Percentiles rank a stretch among this genome's conserved stretches.
phyloP scores from a whole-genome alignment of 2,888 invertebrate genomes.

The Andrena chrysosceles region DNA sequence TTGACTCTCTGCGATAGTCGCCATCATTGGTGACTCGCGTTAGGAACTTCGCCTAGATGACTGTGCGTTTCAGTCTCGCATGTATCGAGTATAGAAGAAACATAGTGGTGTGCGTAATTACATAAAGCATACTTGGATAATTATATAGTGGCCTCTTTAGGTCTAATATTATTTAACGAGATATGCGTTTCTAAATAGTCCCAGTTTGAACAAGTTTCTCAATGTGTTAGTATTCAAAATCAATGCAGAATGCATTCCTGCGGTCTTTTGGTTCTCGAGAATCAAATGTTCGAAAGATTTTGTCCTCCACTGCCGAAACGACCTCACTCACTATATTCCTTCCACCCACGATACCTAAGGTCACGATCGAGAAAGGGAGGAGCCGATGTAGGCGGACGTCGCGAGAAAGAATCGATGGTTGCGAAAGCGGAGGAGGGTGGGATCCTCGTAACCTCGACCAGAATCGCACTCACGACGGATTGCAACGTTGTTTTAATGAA shows the following conservation, averaged over 20 bases:
- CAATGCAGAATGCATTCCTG: neutral
- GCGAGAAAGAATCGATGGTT: constrained; percentile 43
- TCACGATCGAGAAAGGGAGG: constrained; percentile 48
- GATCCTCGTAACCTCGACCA: constrained; percentile 43
- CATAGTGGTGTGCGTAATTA: neutral
- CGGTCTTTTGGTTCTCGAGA: neutral
- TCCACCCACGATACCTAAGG: constrained; percentile 29
- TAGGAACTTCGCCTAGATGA: constrained; percentile 20
- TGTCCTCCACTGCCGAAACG: neutral
- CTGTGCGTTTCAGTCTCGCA: constrained; percentile 5
- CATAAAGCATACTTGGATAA: too few relatives aligned
- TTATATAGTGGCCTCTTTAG: too few relatives aligned
- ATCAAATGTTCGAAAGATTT: neutral
- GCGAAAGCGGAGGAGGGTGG: constrained; percentile 42
- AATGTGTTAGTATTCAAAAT: too few relatives aligned
- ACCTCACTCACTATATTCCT: neutral
- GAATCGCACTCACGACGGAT: constrained; percentile 33
- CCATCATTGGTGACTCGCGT: constrained; percentile 4
- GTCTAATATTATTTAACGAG: too few relatives aligned
- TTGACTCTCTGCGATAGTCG: constrained; percentile 55
- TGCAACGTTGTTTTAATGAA: constrained; percentile 49
- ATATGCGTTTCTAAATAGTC: too few relatives aligned
- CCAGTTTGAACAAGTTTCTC: too few relatives aligned
- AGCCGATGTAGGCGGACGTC: constrained; percentile 42
- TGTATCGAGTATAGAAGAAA: neutral